Conservation (phyloP, 2,113 vertebrate genomes). For the Morone saxatilis region DNA sequence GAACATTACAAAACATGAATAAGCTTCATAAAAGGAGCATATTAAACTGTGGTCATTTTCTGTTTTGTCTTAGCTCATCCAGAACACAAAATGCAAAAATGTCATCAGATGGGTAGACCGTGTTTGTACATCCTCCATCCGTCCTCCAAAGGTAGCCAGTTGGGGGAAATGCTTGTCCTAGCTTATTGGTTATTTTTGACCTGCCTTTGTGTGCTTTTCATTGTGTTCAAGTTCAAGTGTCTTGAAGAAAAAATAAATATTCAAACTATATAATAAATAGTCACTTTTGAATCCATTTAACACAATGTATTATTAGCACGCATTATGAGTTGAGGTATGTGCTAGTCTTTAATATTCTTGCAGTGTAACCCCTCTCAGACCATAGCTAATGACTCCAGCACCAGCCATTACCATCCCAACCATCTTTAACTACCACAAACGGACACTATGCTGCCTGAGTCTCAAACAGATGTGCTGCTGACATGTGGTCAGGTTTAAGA, state of each 20-base stretch:
- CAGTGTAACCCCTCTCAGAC: slow-evolving; percentile 26
- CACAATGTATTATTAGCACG: not conserved
- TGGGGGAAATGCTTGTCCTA: not conserved
- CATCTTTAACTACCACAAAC: slow-evolving; percentile 30
- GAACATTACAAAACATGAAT: not conserved
- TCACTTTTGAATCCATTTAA: not conserved
- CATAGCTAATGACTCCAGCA: slow-evolving; percentile 50
- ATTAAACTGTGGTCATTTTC: not conserved
- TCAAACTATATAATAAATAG: not conserved
- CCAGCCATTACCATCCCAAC: slow-evolving; percentile 36
- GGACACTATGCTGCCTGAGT: slow-evolving; percentile 34
- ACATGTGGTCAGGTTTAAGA: slow-evolving; percentile 78
- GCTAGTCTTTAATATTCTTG: slow-evolving; percentile 45
- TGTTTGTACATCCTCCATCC: not conserved
- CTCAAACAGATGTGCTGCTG: slow-evolving; percentile 54
- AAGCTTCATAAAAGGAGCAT: not conserved
- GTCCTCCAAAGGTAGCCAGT: not conserved
- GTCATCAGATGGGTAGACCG: not conserved
- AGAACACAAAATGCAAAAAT: not conserved
- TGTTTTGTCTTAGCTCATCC: not conserved
- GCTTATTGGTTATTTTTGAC: not conserved
- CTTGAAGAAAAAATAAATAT: not conserved
- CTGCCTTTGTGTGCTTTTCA: not conserved
- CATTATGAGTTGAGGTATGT: not conserved
- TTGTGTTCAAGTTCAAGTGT: not conserved